Evolutionary conservation across 2,888 invertebrate genomes (phyloP).

Genomic region (Standfussiana lucernea): DNA sequence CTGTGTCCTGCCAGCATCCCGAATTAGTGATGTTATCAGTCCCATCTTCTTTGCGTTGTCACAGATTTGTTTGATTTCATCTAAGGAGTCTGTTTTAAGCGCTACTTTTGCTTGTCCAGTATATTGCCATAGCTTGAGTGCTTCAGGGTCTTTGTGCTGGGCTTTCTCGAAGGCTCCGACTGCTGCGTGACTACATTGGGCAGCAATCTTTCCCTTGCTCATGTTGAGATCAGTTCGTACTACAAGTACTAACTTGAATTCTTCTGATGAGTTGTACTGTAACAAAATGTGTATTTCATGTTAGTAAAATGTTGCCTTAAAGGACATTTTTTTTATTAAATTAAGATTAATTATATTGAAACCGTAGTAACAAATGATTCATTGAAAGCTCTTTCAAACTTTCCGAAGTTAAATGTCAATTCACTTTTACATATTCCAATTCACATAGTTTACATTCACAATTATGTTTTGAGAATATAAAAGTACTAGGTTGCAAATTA

Average conservation of each 20-base stretch:
- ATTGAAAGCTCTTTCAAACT: neutral
- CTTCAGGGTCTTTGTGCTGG: conserved; percentile 90
- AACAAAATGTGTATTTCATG: conserved; percentile 64
- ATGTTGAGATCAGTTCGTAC: conserved; percentile 97
- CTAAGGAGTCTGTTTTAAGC: conserved; percentile 94
- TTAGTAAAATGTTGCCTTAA: neutral
- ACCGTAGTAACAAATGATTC: neutral
- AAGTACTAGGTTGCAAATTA: neutral
- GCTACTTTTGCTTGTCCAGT: conserved; percentile 97
- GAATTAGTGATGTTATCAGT: conserved; percentile 93
- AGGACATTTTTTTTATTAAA: neutral
- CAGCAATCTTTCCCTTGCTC: conserved; percentile 98
- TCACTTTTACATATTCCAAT: neutral
- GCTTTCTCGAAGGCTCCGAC: conserved; percentile 95
- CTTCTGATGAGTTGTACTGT: conserved; percentile 86
- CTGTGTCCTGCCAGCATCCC: conserved; percentile 98
- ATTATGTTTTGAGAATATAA: neutral
- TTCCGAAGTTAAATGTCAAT: neutral
- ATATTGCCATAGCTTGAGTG: conserved; percentile 90
- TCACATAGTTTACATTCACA: neutral
- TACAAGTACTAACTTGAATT: conserved; percentile 96
- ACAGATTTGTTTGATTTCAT: conserved; percentile 93
- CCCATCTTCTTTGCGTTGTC: conserved; percentile 93
- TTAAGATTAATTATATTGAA: neutral
- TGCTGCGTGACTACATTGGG: conserved; percentile 98